A percentile compares a stretch with the other conserved stretches of the same genome.
Evolutionary conservation across 2,888 invertebrate species (phyloP).

Genomic region (Proisotoma minuta): DNA sequence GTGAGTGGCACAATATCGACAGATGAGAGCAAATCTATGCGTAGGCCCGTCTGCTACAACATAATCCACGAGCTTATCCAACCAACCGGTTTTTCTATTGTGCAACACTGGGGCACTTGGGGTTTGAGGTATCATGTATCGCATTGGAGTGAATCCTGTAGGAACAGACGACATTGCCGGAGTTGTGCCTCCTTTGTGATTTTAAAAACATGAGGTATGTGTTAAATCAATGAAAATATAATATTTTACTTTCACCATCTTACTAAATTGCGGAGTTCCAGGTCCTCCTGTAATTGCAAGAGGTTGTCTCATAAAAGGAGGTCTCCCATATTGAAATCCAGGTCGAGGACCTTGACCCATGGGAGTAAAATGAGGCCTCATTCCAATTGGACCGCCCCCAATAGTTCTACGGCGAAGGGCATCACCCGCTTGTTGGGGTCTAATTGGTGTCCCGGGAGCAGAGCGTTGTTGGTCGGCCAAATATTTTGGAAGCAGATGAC

Average conservation of each 20-base stretch:
- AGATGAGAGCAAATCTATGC: slow-evolving; percentile 92
- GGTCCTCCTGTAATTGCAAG: slow-evolving; percentile 29
- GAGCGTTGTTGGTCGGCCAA: slow-evolving; percentile 38
- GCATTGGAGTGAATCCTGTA: slow-evolving; percentile 23
- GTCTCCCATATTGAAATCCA: slow-evolving; percentile 26
- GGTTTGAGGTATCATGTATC: slow-evolving; percentile 41
- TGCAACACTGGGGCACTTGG: slow-evolving; percentile 39
- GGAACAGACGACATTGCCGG: slow-evolving; percentile 11
- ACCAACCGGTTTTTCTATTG: slow-evolving; percentile 40
- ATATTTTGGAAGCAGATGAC: slow-evolving; percentile 52
- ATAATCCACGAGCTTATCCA: slow-evolving; percentile 89
- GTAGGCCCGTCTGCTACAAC: slow-evolving; percentile 92
- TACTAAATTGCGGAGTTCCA: too few species aligned
- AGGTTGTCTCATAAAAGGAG: slow-evolving; percentile 24
- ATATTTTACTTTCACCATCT: too few species aligned
- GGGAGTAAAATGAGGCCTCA: slow-evolving; percentile 20
- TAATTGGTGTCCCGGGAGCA: slow-evolving; percentile 26
- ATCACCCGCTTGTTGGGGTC: background rate
- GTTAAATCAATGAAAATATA: too few species aligned
- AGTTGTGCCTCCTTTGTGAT: background rate
- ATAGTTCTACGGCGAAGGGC: slow-evolving; percentile 3
- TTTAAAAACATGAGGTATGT: background rate
- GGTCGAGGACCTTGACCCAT: slow-evolving; percentile 11
- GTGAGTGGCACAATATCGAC: slow-evolving; percentile 80
- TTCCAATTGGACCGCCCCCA: slow-evolving; percentile 23